Conservation (phyloP, 2,888 invertebrate genomes). For the Coremacera marginata region DNA sequence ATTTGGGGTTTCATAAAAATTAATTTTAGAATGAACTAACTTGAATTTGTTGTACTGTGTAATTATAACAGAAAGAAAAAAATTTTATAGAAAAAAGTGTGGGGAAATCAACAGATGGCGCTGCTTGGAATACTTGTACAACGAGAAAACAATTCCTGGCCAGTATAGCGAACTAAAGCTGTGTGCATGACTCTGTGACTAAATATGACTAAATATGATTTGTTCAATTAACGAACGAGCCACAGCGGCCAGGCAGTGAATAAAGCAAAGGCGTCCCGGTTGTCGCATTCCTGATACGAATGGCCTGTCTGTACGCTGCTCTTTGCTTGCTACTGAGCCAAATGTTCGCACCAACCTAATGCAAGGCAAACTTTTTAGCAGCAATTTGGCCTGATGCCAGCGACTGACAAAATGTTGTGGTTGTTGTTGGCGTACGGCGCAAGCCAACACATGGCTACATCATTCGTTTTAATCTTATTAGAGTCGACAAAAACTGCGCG, state of each 20-base stretch:
- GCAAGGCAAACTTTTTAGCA: constrained; percentile 2
- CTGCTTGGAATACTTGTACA: too few relatives aligned
- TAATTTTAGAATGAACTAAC: too few relatives aligned
- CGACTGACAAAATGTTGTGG: neutral
- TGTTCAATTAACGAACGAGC: neutral
- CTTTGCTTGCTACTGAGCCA: neutral
- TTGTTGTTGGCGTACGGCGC: neutral
- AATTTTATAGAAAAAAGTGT: too few relatives aligned
- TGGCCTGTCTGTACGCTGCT: neutral
- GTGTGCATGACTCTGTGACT: neutral
- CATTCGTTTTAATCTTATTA: constrained; percentile 1
- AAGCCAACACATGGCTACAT: constrained; percentile 9
- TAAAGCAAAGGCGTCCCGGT: neutral
- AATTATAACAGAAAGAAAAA: too few relatives aligned
- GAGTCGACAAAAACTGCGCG: neutral
- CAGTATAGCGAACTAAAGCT: neutral
- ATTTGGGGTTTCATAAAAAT: too few relatives aligned
- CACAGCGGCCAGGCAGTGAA: neutral
- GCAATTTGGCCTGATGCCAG: constrained; percentile 10
- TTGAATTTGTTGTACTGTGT: too few relatives aligned
- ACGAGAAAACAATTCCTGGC: neutral
- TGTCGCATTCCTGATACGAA: too few relatives aligned
- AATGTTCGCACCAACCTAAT: neutral
- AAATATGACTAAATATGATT: constrained; percentile 1
- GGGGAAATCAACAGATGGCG: too few relatives aligned